Evolutionary conservation across 1,140 invertebrate genomes (phyloP), one percentile per base, ranked within the genome.

Genomic region (Drosophila littoralis): DNA sequence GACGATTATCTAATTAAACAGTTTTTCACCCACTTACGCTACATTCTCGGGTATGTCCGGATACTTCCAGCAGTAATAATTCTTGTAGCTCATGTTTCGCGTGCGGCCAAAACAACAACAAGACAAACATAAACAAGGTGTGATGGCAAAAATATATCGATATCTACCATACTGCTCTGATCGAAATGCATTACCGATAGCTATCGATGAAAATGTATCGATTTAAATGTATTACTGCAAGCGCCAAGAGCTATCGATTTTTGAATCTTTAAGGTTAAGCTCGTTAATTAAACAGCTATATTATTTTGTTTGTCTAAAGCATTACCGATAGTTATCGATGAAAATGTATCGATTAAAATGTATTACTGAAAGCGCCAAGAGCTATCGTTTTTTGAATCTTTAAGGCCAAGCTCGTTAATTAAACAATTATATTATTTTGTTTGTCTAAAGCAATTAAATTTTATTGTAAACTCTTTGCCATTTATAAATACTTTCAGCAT

Each of bases 381-480:
- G 9, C n/a, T 58, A 66, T 59, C 64, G 48, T 13, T 9, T 13
- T 35, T 69, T 38, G 5, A 33, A 46, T 8, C 9, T 12, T 1
- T n/a, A n/a, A 28, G 5, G 5, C 3, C 10, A 35, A 7, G n/a
- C 5, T 33, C n/a, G 8, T 7, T n/a, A 55, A 17, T 71, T 55
- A 85, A 70, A 73, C 36, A 22, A n/a, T 0, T 1, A 22, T 4
- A 3, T 33, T 13, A 22, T 10, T 51, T 48, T 46, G 48, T 28
- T 61, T 74, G 68, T 83, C 77, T 88, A 88, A 86, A 88, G 83
- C 83, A 83, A 88, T 74, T 60, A 61, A 70, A 74, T 77, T 71
- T 88, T 89, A 89, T 84, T 88, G 80, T 83, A 89, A 89, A 77
- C 59, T 83, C 80, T 77, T 77, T 65, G 73, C 77, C 52, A 70